Base-by-base conservation (phyloP, 1,140 invertebrate genomes). In the Tetramorium alpestre region DNA sequence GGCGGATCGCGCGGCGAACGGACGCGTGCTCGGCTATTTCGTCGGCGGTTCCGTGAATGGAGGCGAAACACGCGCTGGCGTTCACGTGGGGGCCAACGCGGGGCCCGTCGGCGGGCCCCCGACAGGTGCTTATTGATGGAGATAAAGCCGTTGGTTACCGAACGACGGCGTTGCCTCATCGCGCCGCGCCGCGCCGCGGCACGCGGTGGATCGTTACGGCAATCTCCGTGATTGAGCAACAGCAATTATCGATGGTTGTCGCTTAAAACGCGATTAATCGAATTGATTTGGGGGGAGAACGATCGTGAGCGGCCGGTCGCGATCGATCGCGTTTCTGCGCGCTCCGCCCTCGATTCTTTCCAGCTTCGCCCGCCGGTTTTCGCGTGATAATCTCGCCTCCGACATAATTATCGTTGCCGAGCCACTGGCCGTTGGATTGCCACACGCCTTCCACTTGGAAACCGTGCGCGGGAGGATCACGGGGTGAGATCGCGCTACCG, bases 221-320 rank as follows among this genome's bases (percentile, higher is more conserved):
- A 47, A 82, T 77, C 65, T 69, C 54, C 81, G 86, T 80, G 85
- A 92, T 93, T 93, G 90, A 87, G 92, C 89, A 93, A 93, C 75
- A 88, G 80, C 92, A 93, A 93, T 93, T 93, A 93, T 89, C 73
- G 88, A 89, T 89, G 69, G 87, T 92, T 93, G 93, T 93, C 92
- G 89, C 89, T 91, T 87, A 67, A 58, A 88, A 81, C 58, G 85
- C 92, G 92, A 93, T 93, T 93, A 93, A 93, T 93, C 92, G 87
- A 89, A 90, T 84, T 87, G 89, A 93, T 93, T 90, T 86, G 70
- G 90, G 76, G 76, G 89, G 11, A 75, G 80, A 75, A 72, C 75
- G 58, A 85, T 89, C 88, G 88, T 89, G 6, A n/a, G 73, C 86
- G 64, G 44, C n/a, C 22, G 22, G 22, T 22, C 33, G 33, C 33